Evolutionary conservation across 2,797 vertebrate species (phyloP).

Genomic region (Gila robusta): DNA sequence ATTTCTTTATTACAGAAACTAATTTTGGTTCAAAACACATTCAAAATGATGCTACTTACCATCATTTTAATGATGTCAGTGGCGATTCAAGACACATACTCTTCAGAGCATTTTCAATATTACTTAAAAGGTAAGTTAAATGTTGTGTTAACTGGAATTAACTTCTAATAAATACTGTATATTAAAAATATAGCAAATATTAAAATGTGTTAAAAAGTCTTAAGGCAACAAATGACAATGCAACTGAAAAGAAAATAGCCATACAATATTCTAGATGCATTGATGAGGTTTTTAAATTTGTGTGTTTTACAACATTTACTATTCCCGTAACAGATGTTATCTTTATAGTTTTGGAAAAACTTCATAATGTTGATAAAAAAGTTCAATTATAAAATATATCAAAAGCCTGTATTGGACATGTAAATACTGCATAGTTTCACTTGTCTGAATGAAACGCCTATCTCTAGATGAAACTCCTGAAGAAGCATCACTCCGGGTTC

Average conservation of each 20-base stretch:
- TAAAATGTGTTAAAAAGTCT: background rate
- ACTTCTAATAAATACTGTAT: background rate
- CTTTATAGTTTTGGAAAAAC: background rate
- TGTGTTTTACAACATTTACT: background rate
- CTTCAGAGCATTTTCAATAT: slow-evolving; percentile 51
- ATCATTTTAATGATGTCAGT: slow-evolving; percentile 69
- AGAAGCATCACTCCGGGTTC: slow-evolving; percentile 53
- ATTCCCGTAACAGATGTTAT: background rate
- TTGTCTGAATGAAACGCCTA: background rate
- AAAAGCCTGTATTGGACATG: background rate
- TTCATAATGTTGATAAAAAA: background rate
- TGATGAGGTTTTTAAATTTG: background rate
- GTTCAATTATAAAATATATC: background rate
- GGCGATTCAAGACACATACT: slow-evolving; percentile 60
- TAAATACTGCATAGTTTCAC: background rate
- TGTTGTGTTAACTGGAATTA: background rate
- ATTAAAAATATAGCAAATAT: background rate
- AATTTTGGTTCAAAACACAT: background rate
- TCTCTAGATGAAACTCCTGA: slow-evolving; percentile 58
- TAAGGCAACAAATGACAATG: background rate
- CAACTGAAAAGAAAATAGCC: background rate
- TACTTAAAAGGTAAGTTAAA: slow-evolving; percentile 49
- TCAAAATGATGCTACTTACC: slow-evolving; percentile 63
- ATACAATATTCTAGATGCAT: background rate
- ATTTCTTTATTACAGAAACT: slow-evolving; percentile 48